Evolutionary conservation across 2,113 vertebrate species (phyloP).

Genomic region (Ia io): DNA sequence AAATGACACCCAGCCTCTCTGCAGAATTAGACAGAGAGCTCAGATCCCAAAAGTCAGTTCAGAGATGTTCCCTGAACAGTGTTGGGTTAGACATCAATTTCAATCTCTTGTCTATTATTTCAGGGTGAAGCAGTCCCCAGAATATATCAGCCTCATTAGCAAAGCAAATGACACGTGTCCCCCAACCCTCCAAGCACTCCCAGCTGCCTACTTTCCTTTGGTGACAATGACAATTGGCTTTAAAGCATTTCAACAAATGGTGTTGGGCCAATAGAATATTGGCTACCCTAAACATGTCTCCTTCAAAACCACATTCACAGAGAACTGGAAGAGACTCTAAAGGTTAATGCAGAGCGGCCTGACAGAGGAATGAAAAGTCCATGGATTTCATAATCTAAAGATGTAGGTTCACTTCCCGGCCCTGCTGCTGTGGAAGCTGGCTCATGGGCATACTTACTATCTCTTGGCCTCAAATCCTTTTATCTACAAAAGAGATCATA

Average conservation of each 20-base stretch:
- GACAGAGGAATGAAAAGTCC: not conserved
- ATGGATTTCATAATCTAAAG: not conserved
- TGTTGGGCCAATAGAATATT: not conserved
- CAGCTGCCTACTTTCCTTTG: not conserved
- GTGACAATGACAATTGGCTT: not conserved
- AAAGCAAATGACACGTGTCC: constrained; percentile 41
- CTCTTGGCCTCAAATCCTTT: not conserved
- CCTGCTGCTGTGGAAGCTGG: not conserved
- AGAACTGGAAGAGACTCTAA: not conserved
- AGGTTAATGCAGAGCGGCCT: not conserved
- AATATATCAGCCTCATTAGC: constrained; percentile 64
- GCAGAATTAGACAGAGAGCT: constrained; percentile 49
- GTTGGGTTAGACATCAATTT: constrained; percentile 76
- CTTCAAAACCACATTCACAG: not conserved
- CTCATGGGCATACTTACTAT: not conserved
- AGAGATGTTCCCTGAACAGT: constrained; percentile 66
- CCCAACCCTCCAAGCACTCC: not conserved
- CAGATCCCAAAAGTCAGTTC: constrained; percentile 58
- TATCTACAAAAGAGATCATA: not conserved
- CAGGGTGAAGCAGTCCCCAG: constrained; percentile 59
- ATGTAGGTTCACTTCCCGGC: not conserved
- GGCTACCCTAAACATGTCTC: not conserved
- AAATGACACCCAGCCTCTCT: constrained; percentile 26
- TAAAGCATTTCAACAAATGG: not conserved
- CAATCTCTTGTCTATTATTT: constrained; percentile 74